Evolutionary conservation across 2,888 invertebrate genomes (phyloP), one percentile per base, ranked within the genome.

Genomic region (Pogonocherus hispidulus): DNA sequence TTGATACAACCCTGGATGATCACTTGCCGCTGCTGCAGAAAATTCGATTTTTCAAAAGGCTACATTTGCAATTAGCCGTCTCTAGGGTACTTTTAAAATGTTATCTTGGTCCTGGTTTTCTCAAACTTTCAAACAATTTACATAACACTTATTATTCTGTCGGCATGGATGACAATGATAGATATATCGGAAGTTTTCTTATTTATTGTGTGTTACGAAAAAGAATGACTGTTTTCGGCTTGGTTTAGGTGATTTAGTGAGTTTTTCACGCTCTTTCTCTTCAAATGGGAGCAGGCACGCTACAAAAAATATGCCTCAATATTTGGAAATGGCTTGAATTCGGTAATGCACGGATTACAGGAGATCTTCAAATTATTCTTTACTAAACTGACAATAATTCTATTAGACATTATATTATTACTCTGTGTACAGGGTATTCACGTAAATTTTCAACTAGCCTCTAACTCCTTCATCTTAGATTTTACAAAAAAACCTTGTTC

Each of bases 1-100:
- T 81, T 75, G 77, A 79, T 74, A 73, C 63, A 70, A 71, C 62
- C 54, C 56, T 47, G 47, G 47, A 54, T 54, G 62, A 76, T 76
- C 71, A 70, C 69, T 74, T 66, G 63, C 47, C 63, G 46, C 37
- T 64, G 62, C 67, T 67, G 65, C 54, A 69, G 69, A 71, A 70
- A 71, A 74, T 71, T 72, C 69, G 72, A 70, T 74, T 74, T 72
- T 72, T 74, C 65, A 69, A 69, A 67, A 62, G 67, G 59, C 62
- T 69, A 70, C 69, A 67, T 71, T 49, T 32, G 56, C 64, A 73
- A 71, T 72, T 70, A 69, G 56, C 22, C 49, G 57, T 62, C 62
- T 59, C 63, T 20, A 32, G 63, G 64, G 64, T 63, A 67, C 60
- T 56, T 65, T 66, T 47, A 37, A 65, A 69, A 44, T 67, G 63